Percentiles rank a stretch among this genome's conserved stretches.
These are phyloP conservation scores for Eulemur macaco DNA, from an alignment of 2,113 vertebrate genomes.

Conservation along the genomic window DNA sequence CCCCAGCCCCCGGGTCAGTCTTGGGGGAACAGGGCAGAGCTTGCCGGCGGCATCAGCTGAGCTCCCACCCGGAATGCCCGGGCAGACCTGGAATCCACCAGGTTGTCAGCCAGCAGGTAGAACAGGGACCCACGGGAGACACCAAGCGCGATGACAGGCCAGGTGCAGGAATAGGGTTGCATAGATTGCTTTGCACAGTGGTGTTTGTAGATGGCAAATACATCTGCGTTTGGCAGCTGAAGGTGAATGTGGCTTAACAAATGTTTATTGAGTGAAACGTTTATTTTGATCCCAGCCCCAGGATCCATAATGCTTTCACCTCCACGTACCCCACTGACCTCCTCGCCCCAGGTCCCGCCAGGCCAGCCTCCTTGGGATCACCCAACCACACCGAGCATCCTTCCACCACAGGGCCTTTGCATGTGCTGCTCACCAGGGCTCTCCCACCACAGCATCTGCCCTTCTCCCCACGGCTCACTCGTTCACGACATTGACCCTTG, in stretches of 20 bases:
- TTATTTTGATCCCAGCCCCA: not conserved
- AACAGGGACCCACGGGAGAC: fast-evolving
- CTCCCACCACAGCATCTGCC: fast-evolving
- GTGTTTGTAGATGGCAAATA: not conserved
- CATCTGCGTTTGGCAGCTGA: not conserved
- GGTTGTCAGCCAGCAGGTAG: not conserved
- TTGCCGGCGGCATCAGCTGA: fast-evolving
- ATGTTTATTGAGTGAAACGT: not conserved
- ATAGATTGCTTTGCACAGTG: fast-evolving
- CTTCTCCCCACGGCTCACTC: fast-evolving
- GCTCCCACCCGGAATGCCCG: not conserved
- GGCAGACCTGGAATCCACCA: not conserved
- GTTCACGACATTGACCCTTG: fast-evolving
- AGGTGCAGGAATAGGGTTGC: fast-evolving
- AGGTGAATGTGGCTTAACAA: fast-evolving
- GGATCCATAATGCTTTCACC: fast-evolving
- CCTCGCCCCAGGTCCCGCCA: not conserved
- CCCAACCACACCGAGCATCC: not conserved
- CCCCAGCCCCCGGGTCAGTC: not conserved
- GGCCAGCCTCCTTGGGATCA: too few relatives aligned
- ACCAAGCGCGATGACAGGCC: fast-evolving
- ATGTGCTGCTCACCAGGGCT: fast-evolving
- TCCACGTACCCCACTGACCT: not conserved
- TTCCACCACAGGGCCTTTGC: not conserved
- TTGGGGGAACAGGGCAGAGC: too few relatives aligned